These are phyloP conservation scores for Corythornis madagascariensis DNA, from an alignment of 2,113 vertebrate genomes.

Conservation along the genomic window DNA sequence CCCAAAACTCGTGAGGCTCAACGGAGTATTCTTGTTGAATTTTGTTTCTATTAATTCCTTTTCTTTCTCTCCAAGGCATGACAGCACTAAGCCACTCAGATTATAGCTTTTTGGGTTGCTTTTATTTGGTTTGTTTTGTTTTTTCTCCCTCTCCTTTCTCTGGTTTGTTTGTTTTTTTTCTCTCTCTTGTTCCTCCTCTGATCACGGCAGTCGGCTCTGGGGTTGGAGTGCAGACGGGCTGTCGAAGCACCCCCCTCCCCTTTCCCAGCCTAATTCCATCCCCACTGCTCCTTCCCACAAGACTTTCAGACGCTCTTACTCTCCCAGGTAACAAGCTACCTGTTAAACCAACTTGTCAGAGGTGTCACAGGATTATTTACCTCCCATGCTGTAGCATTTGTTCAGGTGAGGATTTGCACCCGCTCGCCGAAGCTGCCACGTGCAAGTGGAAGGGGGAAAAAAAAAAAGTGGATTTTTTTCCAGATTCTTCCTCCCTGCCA, in stretches of 20 bases:
- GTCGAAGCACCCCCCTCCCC: constrained; percentile 91
- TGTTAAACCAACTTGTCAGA: constrained; percentile 75
- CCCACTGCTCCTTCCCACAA: constrained; percentile 93
- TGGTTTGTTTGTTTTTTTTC: background rate
- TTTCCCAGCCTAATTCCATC: constrained; percentile 93
- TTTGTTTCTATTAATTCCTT: constrained; percentile 76
- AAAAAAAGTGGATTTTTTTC: background rate
- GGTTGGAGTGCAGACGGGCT: constrained; percentile 97
- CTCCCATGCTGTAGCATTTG: background rate
- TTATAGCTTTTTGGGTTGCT: constrained; percentile 76
- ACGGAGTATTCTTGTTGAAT: constrained; percentile 66
- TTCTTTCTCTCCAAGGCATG: constrained; percentile 69
- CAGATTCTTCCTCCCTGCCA: background rate
- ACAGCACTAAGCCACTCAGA: constrained; percentile 78
- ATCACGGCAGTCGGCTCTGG: constrained; percentile 93
- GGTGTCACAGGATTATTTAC: constrained; percentile 85
- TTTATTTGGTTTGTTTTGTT: constrained; percentile 70
- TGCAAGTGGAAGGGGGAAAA: background rate
- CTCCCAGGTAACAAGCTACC: constrained; percentile 93
- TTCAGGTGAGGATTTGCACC: background rate
- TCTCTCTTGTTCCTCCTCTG: constrained; percentile 74
- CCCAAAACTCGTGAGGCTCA: background rate
- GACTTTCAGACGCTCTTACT: constrained; percentile 94
- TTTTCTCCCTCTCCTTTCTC: constrained; percentile 68
- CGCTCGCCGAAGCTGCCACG: background rate